Evolutionary conservation across 2,113 vertebrate species (phyloP), one percentile per base, ranked within the genome.

Genomic region (Nesospiza acunhae): DNA sequence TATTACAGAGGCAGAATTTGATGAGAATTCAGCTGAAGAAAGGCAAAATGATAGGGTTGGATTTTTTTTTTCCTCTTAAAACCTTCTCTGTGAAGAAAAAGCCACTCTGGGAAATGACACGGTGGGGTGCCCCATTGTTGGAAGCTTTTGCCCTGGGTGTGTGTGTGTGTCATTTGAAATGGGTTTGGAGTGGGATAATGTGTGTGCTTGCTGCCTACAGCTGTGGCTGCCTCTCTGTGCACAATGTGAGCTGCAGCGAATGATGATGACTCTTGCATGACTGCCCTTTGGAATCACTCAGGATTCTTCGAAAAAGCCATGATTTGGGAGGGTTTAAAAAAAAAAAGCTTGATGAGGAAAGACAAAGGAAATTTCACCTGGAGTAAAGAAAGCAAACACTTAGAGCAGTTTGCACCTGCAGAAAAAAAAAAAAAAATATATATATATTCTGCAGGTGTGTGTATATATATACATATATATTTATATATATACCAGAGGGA

Each of bases 1-100:
- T 86, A 68, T 93, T 93, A 67, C 30, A 52, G 72, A 75, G 72
- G 64, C 39, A 72, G 76, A 84, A 60, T 95, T 81, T 91, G 60
- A 93, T 86, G 72, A 74, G 42, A 83, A 90, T 55, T 87, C 63
- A 80, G 67, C 62, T 59, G 62, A 93, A 85, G 76, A 90, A 83
- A 93, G 79, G 68, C 47, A 73, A 88, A 96, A 95, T 80, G 1
- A 56, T 67, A 79, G 74, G 56, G 18, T 17, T 79, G 90, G 8
- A 1, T 27, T 58, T 42, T 41, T 82, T 70, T 87, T 80, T 66
- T 23, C 26, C 44, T 94, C 84, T 70, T n/a, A 69, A 70, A 76
- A n/a, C 55, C 33, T 76, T 82, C 31, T 90, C 42, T 74, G 56
- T 53, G 47, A 39, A 67, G 44, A 42, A 90, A 87, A 93, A 84